These are phyloP conservation scores for Muscina levida DNA, from an alignment of 2,888 invertebrate genomes.

Conservation along the genomic window DNA sequence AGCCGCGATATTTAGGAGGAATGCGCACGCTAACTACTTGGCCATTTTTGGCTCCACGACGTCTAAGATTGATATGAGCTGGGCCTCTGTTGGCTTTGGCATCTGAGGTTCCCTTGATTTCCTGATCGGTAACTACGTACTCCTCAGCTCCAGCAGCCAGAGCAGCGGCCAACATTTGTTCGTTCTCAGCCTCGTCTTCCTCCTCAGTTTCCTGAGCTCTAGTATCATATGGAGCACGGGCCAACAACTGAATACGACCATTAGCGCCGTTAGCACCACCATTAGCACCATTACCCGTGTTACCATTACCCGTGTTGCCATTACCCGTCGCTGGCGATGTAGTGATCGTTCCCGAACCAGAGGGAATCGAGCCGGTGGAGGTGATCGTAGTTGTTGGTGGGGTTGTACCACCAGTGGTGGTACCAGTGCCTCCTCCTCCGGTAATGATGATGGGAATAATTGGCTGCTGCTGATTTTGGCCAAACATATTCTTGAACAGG, in stretches of 20 bases:
- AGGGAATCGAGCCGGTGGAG: conserved; percentile 68
- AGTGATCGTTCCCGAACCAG: conserved; percentile 66
- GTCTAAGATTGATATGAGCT: conserved; percentile 70
- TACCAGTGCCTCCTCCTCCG: conserved; percentile 62
- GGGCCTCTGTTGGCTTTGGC: conserved; percentile 69
- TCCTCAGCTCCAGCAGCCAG: conserved; percentile 71
- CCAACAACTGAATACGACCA: conserved; percentile 53
- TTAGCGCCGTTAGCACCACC: background rate
- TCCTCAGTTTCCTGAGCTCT: background rate
- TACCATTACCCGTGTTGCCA: conserved; percentile 29
- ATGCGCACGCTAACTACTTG: conserved; percentile 73
- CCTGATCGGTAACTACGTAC: conserved; percentile 71
- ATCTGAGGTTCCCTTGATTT: conserved; percentile 68
- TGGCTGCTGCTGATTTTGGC: conserved; percentile 70
- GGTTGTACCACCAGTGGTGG: conserved; percentile 44
- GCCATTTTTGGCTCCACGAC: conserved; percentile 70
- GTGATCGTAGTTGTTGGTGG: conserved; percentile 61
- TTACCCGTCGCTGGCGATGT: conserved; percentile 57
- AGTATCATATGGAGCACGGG: conserved; percentile 41
- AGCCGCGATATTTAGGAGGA: conserved; percentile 74
- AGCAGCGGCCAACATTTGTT: conserved; percentile 70
- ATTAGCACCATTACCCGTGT: background rate
- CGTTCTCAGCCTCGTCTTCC: conserved; percentile 67
- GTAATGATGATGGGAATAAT: conserved; percentile 76
- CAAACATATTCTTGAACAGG: conserved; percentile 73